Evolutionary conservation across 1,140 invertebrate genomes (phyloP).

Genomic region (Brevipalpus yothersi): DNA sequence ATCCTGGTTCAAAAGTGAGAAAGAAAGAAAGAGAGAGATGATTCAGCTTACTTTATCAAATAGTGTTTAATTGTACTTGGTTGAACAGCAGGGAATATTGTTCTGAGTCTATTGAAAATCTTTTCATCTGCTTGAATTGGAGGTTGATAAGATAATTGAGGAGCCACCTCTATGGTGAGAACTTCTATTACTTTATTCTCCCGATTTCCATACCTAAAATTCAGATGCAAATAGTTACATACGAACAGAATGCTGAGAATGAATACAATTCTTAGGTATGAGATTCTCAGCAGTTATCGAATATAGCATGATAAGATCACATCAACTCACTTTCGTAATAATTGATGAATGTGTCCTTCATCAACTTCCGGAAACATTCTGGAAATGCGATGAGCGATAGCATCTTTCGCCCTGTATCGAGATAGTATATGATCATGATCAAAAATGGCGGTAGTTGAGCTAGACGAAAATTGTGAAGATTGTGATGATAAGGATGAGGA

Average conservation of each 20-base stretch:
- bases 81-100: constrained; percentile 13
- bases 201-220: constrained; percentile 54
- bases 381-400: background rate
- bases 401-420: background rate
- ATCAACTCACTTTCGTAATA: constrained; percentile 2
- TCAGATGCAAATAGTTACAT: background rate
- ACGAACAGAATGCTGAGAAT: no score
- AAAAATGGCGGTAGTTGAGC: background rate
- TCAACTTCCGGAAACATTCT: constrained; percentile 4
- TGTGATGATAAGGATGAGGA: background rate
- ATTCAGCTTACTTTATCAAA: constrained; percentile 10
- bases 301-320: background rate
- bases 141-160: constrained; percentile 4
- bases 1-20: background rate
- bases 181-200: constrained; percentile 76
- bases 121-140: constrained; percentile 10
- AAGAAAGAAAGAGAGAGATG: background rate
- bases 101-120: constrained; percentile 13
- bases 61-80: constrained; percentile 12
- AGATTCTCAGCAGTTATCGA: no score
- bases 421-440: constrained; percentile 16
- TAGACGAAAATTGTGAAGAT: constrained; percentile 1
- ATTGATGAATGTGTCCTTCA: constrained; percentile 1
- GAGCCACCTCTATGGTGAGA: constrained; percentile 44
- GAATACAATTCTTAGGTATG: no score